phyloP scores from a whole-genome alignment of 2,797 vertebrate genomes.

The Pseudopleuronectes americanus region DNA sequence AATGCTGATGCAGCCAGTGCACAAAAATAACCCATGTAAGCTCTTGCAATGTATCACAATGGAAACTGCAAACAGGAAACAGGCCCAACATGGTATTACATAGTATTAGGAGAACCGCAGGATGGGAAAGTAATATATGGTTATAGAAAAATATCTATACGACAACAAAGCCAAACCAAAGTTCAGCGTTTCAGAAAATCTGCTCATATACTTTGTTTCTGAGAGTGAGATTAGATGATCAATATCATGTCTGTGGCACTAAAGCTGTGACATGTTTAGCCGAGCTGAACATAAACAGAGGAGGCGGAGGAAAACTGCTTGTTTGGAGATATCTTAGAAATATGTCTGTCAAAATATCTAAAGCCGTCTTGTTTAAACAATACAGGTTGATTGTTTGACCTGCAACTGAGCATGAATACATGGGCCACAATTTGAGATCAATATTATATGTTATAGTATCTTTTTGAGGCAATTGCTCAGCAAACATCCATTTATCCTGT shows the following conservation, averaged over 20 bases:
- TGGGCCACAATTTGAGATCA: not conserved
- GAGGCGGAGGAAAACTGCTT: too few species aligned
- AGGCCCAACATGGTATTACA: conserved; percentile 11
- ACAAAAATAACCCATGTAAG: conserved; percentile 23
- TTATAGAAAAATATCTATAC: not conserved
- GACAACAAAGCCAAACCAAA: not conserved
- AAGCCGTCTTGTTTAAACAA: not conserved
- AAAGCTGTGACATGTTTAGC: not conserved
- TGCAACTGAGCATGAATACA: not conserved
- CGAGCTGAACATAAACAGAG: not conserved
- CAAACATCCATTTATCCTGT: too few species aligned
- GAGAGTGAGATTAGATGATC: not conserved
- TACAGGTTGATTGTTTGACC: not conserved
- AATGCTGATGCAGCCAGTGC: conserved; percentile 8
- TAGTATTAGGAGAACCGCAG: conserved; percentile 13
- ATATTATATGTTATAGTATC: not conserved
- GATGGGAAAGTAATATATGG: conserved; percentile 8
- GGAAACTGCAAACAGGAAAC: conserved; percentile 7
- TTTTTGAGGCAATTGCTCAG: not conserved
- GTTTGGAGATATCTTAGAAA: not conserved
- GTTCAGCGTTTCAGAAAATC: not conserved
- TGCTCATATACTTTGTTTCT: not conserved
- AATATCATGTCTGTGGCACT: not conserved
- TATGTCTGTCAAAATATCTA: not conserved
- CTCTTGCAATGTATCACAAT: conserved; percentile 18